phyloP scores from a whole-genome alignment of 2,888 invertebrate species.

The Oscheius sp. region DNA sequence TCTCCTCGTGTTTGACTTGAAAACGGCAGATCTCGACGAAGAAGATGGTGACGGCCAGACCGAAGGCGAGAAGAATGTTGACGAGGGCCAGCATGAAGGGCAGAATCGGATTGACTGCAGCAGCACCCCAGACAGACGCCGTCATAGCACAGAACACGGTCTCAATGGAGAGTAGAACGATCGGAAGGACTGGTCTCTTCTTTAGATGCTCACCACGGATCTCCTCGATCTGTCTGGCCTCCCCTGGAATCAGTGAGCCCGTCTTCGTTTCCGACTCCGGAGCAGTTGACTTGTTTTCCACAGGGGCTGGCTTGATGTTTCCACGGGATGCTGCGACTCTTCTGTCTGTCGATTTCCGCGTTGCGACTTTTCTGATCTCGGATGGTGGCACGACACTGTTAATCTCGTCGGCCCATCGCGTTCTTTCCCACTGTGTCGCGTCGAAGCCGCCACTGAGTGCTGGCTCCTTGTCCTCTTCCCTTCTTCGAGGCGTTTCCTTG shows the following conservation, averaged over 20 bases:
- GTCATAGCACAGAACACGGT: conserved; percentile 12
- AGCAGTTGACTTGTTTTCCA: not conserved
- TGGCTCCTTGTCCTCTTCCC: conserved; percentile 13
- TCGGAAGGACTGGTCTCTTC: conserved; percentile 37
- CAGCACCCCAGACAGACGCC: conserved; percentile 27
- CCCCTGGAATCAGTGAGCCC: conserved; percentile 42
- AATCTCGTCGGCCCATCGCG: conserved; percentile 42
- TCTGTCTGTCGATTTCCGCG: conserved; percentile 23
- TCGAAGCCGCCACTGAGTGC: conserved; percentile 30
- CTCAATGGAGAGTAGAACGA: conserved; percentile 32
- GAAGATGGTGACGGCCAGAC: conserved; percentile 32
- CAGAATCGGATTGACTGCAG: conserved; percentile 22
- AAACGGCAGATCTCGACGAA: conserved; percentile 40
- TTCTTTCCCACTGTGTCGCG: conserved; percentile 49
- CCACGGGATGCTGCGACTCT: conserved; percentile 21
- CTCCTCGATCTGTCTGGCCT: conserved; percentile 42
- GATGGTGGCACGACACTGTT: conserved; percentile 2
- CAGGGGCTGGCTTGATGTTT: not conserved
- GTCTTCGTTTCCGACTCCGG: not conserved
- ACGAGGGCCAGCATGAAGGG: conserved; percentile 39
- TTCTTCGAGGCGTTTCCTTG: conserved; percentile 12
- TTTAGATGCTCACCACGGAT: conserved; percentile 45
- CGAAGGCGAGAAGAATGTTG: conserved; percentile 40
- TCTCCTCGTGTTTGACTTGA: conserved; percentile 38
- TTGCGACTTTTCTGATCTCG: not conserved